A percentile compares a stretch with the other conserved stretches of the same genome.
These are phyloP conservation scores for Phlogophora meticulosa DNA, from an alignment of 2,888 invertebrate species.

Conservation along the genomic window DNA sequence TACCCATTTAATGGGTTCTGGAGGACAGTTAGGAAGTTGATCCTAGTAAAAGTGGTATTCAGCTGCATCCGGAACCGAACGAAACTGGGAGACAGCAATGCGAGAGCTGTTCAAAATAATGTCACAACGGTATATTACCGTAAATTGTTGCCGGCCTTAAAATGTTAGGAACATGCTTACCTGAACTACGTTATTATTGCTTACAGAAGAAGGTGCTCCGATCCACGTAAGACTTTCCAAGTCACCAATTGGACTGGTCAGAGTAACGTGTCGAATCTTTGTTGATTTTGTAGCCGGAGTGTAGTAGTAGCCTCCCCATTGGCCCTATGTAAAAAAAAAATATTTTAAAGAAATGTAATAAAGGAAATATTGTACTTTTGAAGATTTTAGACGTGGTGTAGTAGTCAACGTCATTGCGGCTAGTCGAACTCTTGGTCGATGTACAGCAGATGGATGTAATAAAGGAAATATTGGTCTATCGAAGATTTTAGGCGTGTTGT, in stretches of 20 bases:
- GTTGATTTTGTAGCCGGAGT: slow-evolving; percentile 53
- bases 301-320: slow-evolving; percentile 78
- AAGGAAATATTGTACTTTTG: too few species aligned
- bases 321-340: slow-evolving; percentile 69
- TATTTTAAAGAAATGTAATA: neutral
- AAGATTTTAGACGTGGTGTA: neutral
- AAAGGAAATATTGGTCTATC: too few species aligned
- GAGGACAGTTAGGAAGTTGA: too few species aligned
- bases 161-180: slow-evolving; percentile 56
- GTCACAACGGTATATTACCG: too few species aligned
- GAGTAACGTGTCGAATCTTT: slow-evolving; percentile 89
- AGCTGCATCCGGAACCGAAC: too few species aligned
- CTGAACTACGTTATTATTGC: slow-evolving; percentile 68
- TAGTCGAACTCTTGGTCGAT: neutral
- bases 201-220: slow-evolving; percentile 79
- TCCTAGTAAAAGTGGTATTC: too few species aligned
- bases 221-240: slow-evolving; percentile 94
- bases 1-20: too few species aligned
- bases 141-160: too few species aligned
- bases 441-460: neutral
- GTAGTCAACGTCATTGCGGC: neutral
- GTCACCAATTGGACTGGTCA: slow-evolving; percentile 93
- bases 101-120: too few species aligned
- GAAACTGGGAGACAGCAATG: too few species aligned
- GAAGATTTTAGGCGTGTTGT: too few species aligned